phyloP scores from a whole-genome alignment of 2,888 invertebrate genomes.

The Flexamia atlantica region DNA sequence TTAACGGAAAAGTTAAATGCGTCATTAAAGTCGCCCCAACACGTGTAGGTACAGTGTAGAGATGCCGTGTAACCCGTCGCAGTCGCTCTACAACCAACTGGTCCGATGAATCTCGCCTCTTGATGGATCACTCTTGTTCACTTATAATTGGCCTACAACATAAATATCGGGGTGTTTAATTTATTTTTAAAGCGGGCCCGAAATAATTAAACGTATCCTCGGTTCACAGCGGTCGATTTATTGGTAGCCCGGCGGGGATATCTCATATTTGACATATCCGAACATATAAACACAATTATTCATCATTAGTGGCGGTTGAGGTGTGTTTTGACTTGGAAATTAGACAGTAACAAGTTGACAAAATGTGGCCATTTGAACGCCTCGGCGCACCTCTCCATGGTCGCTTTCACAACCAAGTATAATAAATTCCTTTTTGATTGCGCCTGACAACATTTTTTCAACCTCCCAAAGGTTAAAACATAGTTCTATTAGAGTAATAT shows the following conservation, averaged over 20 bases:
- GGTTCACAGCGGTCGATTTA: constrained; percentile 2
- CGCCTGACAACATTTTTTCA: too few relatives aligned
- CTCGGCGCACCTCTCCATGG: constrained; percentile 13
- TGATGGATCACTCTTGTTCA: constrained; percentile 47
- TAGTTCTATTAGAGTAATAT: too few relatives aligned
- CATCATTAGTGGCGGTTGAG: constrained; percentile 41
- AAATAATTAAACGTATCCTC: constrained; percentile 41
- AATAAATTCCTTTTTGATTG: constrained; percentile 31
- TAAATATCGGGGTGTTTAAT: constrained; percentile 29
- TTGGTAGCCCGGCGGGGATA: constrained; percentile 19
- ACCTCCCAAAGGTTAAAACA: too few relatives aligned
- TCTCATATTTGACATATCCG: constrained; percentile 48
- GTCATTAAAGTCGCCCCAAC: too few relatives aligned
- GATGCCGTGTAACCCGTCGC: not conserved
- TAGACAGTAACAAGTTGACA: constrained; percentile 58
- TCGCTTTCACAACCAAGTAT: not conserved
- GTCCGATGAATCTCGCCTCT: not conserved
- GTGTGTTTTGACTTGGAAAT: constrained; percentile 58
- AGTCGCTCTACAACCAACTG: not conserved
- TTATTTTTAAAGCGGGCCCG: constrained; percentile 25
- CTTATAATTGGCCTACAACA: constrained; percentile 39
- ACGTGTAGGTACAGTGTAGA: too few relatives aligned
- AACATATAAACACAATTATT: constrained; percentile 57
- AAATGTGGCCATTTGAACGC: constrained; percentile 41
- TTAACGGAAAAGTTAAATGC: too few relatives aligned